Evolutionary conservation across 1,140 invertebrate species (phyloP).

Genomic region (Pseudachorutes palmiensis): DNA sequence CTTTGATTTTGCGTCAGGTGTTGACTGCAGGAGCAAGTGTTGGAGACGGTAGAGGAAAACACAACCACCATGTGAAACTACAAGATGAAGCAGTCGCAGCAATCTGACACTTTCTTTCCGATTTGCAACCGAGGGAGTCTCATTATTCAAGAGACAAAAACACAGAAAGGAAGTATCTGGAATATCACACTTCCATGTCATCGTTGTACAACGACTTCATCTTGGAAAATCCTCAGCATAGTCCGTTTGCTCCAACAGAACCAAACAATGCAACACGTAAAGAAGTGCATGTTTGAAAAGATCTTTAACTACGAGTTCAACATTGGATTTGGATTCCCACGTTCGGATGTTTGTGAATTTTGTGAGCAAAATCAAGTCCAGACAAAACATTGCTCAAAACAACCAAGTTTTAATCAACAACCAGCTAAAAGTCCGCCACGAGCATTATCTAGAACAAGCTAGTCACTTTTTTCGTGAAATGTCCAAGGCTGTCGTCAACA

Average conservation of each 20-base stretch:
- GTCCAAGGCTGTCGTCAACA: neutral
- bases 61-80: neutral
- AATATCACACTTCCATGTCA: neutral
- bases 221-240: neutral
- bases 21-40: no score
- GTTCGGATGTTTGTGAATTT: constrained; percentile 7
- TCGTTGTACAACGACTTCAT: neutral
- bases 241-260: neutral
- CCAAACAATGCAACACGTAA: neutral
- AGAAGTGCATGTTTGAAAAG: neutral
- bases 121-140: neutral
- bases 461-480: neutral
- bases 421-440: neutral
- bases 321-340: constrained; percentile 10
- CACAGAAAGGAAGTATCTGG: neutral
- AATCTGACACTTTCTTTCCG: neutral
- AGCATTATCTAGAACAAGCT: neutral
- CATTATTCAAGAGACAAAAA: neutral
- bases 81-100: neutral
- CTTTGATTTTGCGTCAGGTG: no score
- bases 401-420: neutral
- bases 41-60: neutral
- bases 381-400: neutral
- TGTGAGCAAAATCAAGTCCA: neutral
- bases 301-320: constrained; percentile 19